Conservation (phyloP, 2,113 vertebrate genomes). For the Dicerorhinus sumatrensis region DNA sequence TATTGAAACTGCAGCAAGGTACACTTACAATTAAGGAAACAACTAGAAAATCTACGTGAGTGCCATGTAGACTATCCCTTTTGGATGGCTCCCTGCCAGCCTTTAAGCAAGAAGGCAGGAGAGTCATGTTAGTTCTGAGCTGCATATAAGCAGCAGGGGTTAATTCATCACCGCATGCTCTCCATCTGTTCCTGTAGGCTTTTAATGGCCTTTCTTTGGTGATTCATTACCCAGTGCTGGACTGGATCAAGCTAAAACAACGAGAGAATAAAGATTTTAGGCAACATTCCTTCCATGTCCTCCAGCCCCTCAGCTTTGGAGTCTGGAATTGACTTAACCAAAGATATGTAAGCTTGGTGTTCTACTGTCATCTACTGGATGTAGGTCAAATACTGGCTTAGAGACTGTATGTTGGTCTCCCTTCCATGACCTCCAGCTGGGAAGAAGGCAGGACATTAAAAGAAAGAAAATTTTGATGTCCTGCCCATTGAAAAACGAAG, state of each 20-base stretch:
- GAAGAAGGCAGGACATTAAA: neutral
- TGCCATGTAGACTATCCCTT: neutral
- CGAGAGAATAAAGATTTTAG: neutral
- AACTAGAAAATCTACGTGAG: neutral
- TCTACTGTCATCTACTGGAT: slow-evolving; percentile 62
- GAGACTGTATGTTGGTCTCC: neutral
- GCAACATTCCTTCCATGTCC: neutral
- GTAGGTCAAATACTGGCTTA: neutral
- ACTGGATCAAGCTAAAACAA: neutral
- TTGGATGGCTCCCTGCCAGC: neutral
- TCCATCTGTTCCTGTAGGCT: neutral
- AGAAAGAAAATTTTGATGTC: neutral
- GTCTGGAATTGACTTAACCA: neutral
- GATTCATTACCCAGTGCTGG: neutral
- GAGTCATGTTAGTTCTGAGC: neutral
- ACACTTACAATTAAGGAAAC: neutral
- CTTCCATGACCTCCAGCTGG: neutral
- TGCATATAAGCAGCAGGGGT: neutral
- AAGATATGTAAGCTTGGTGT: neutral
- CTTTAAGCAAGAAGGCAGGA: neutral
- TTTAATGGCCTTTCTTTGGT: neutral
- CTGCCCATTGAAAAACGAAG: neutral
- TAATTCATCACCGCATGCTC: neutral
- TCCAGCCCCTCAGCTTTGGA: neutral
- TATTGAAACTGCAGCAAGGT: neutral